phyloP scores from a whole-genome alignment of 2,113 vertebrate species.

The Noctilio leporinus region DNA sequence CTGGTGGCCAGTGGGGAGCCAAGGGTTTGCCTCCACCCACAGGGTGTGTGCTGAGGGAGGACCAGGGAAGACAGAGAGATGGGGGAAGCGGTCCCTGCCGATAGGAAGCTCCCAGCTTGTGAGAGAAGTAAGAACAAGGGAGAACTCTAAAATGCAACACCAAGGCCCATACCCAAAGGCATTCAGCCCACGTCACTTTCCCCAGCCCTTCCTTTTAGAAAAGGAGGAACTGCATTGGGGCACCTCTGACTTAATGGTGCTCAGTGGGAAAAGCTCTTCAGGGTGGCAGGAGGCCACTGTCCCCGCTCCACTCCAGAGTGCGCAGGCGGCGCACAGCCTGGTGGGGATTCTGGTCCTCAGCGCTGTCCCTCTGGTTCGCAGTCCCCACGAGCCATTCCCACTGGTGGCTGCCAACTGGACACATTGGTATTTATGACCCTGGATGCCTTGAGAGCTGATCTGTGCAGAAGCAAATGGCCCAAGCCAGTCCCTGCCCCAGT shows the following conservation, averaged over 20 bases:
- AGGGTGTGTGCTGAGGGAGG: neutral
- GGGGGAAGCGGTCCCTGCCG: neutral
- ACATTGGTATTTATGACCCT: conserved; percentile 55
- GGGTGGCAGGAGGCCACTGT: too few species aligned
- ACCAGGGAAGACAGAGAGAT: neutral
- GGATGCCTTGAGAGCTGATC: conserved; percentile 56
- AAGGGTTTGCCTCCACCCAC: neutral
- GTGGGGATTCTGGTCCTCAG: too few species aligned
- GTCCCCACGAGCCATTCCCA: neutral
- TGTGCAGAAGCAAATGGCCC: conserved; percentile 59
- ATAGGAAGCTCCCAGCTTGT: neutral
- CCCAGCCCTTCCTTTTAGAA: neutral
- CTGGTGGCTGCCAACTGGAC: neutral
- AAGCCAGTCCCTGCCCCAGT: conserved; percentile 44
- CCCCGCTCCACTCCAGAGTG: too few species aligned
- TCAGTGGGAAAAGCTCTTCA: too few species aligned
- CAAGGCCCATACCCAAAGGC: neutral
- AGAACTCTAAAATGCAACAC: neutral
- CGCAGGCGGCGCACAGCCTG: too few species aligned
- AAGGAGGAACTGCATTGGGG: neutral
- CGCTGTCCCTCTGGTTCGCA: neutral
- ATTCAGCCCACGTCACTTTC: neutral
- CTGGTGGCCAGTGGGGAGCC: neutral
- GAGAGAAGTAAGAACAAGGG: neutral
- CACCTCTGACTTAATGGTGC: neutral